Conservation (phyloP, 1,140 invertebrate species). For the Thaumetopoea pityocampa region DNA sequence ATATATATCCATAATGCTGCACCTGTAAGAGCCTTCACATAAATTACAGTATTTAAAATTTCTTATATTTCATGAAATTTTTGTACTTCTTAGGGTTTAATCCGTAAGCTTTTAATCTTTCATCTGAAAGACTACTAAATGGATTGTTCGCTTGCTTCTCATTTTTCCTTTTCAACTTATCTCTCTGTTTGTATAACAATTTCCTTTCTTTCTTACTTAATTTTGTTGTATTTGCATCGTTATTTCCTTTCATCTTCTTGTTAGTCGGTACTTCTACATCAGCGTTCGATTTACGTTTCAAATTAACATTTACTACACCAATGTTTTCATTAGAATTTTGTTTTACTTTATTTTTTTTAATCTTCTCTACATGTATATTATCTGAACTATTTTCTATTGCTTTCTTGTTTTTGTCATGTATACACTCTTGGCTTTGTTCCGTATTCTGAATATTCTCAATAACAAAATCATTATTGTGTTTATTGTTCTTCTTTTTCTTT, state of each 20-base stretch:
- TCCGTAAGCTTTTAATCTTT: constrained; percentile 90
- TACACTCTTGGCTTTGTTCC: constrained; percentile 16
- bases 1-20: neutral
- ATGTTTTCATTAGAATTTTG: constrained; percentile 20
- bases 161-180: constrained; percentile 39
- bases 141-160: constrained; percentile 39
- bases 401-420: no score
- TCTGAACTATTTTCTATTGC: neutral
- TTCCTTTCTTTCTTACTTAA: constrained; percentile 39
- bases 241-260: constrained; percentile 27
- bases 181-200: constrained; percentile 31
- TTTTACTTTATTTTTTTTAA: constrained; percentile 26
- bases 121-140: constrained; percentile 79
- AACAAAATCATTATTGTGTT: constrained; percentile 19
- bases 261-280: constrained; percentile 25
- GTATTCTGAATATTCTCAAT: constrained; percentile 18
- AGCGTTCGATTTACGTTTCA: constrained; percentile 31
- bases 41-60: constrained; percentile 45
- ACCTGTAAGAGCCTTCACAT: neutral
- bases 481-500: constrained; percentile 24
- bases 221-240: no score
- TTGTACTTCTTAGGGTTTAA: constrained; percentile 92
- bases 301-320: constrained; percentile 31
- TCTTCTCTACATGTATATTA: constrained; percentile 17
- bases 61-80: constrained; percentile 72